Conservation (phyloP, 2,888 invertebrate species). For the Synanthedon myopaeformis region DNA sequence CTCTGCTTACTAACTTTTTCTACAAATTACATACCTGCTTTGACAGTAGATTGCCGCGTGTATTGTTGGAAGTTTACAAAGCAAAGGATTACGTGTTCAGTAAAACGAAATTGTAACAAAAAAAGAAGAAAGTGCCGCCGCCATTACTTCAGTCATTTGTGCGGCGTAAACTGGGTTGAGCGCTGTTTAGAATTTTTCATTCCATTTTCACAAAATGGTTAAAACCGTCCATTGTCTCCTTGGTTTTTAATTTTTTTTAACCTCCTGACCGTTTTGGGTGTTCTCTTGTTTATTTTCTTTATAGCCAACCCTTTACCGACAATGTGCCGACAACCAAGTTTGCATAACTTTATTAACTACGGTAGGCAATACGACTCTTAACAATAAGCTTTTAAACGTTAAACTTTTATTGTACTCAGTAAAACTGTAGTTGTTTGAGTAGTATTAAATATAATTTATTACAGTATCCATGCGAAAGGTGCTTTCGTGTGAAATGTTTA, state of each 20-base stretch:
- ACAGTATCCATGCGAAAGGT: background rate
- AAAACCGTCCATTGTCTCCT: constrained; percentile 41
- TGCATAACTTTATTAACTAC: constrained; percentile 30
- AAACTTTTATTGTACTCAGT: background rate
- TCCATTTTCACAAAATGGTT: constrained; percentile 36
- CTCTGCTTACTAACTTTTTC: background rate
- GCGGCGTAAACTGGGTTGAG: constrained; percentile 28
- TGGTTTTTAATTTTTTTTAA: constrained; percentile 36
- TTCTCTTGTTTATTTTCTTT: constrained; percentile 48
- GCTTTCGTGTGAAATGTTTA: constrained; percentile 10
- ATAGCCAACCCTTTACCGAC: constrained; percentile 40
- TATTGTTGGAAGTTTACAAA: background rate
- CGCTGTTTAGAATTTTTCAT: constrained; percentile 36
- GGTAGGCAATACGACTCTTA: background rate
- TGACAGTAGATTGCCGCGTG: background rate
- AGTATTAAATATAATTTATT: background rate
- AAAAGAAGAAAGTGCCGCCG: constrained; percentile 37
- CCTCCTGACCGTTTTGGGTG: constrained; percentile 42
- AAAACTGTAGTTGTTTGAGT: background rate
- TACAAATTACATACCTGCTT: background rate
- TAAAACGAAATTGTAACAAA: constrained; percentile 22
- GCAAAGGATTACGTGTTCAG: constrained; percentile 14
- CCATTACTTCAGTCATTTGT: constrained; percentile 29
- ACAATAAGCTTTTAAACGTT: background rate
- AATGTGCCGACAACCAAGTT: constrained; percentile 40